Evolutionary conservation across 1,140 invertebrate species (phyloP).

Genomic region (Spodoptera litura): DNA sequence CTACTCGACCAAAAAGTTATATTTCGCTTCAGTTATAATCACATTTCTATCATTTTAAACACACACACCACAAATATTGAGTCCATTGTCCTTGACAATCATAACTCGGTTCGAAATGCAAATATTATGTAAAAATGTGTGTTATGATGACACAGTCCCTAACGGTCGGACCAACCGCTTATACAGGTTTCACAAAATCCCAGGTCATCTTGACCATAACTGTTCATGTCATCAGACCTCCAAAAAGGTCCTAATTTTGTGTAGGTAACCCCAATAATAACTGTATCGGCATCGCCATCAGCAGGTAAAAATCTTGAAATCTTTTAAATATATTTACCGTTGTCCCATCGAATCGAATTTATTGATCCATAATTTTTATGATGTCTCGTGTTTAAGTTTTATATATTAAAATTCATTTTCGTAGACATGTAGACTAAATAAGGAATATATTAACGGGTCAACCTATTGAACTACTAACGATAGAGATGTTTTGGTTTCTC

Average conservation of each 20-base stretch:
- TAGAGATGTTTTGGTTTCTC: background rate
- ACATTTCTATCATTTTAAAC: background rate
- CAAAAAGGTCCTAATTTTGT: conserved; percentile 56
- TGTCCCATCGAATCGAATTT: conserved; percentile 8
- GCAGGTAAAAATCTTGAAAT: conserved; percentile 11
- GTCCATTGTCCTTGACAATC: conserved; percentile 16
- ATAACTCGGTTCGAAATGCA: conserved; percentile 36
- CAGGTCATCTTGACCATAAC: conserved; percentile 69
- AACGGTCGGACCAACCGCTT: conserved; percentile 61
- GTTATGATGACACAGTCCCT: conserved; percentile 48
- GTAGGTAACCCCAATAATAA: conserved; percentile 54
- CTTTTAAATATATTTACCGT: conserved; percentile 45
- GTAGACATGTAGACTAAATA: conserved; percentile 6
- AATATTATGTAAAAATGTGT: conserved; percentile 50
- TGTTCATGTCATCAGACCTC: conserved; percentile 53
- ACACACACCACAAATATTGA: background rate
- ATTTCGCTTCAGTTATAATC: background rate
- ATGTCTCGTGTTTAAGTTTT: conserved; percentile 1
- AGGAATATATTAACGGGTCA: conserved; percentile 21
- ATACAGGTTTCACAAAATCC: conserved; percentile 59
- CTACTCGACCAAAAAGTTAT: too few relatives aligned
- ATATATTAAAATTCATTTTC: background rate
- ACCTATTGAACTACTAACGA: conserved; percentile 4
- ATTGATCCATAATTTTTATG: conserved; percentile 38
- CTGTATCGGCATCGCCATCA: conserved; percentile 34